Evolutionary conservation across 2,113 vertebrate genomes (phyloP), one percentile per base, ranked within the genome.

Genomic region (Salvelinus fontinalis): DNA sequence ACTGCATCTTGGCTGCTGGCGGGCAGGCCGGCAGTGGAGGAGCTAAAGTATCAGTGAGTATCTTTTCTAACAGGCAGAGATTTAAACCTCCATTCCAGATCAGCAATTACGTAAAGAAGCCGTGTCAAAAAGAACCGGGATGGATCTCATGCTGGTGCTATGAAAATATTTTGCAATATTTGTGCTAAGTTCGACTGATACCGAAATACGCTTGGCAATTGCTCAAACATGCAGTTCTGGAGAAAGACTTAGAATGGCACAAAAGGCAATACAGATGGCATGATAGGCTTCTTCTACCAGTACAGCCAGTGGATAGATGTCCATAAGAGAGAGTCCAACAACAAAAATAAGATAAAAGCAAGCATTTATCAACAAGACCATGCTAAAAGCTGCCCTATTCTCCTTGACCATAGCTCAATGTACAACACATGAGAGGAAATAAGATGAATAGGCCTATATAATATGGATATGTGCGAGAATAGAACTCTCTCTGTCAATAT

Each of bases 51-150:
- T 84, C 69, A 81, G 70, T 67, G 67, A 72, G 8, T 83, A 81
- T 73, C 74, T 84, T 83, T 82, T 78, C 77, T 81, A 88, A 89
- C 48, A 76, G 65, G 34, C 64, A 24, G 34, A 62, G 20, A 62
- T 7, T 44, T n/a, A 62, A 62, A 62, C 59, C 59, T 16, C 59
- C 59, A 62, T 62, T 62, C 59, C 59, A 75, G 60, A 83, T 73
- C 69, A 76, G 67, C 57, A 78, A 64, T 81, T 80, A 82, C 67
- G 27, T 66, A 86, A 86, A 85, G 74, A 70, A 65, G 48, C 75
- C 59, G 60, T 85, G 70, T 78, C 59, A 75, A 24, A 34, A 69
- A 22, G 1, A 79, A 51, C 67, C 49, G 3, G 49, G 49, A 51
- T n/a, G 24, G 22, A n/a, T 54, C 67, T 60, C 29, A 48, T 44